A percentile compares a stretch with the other conserved stretches of the same genome.
phyloP scores from a whole-genome alignment of 2,888 invertebrate genomes.

The Drosophila silvestris region DNA sequence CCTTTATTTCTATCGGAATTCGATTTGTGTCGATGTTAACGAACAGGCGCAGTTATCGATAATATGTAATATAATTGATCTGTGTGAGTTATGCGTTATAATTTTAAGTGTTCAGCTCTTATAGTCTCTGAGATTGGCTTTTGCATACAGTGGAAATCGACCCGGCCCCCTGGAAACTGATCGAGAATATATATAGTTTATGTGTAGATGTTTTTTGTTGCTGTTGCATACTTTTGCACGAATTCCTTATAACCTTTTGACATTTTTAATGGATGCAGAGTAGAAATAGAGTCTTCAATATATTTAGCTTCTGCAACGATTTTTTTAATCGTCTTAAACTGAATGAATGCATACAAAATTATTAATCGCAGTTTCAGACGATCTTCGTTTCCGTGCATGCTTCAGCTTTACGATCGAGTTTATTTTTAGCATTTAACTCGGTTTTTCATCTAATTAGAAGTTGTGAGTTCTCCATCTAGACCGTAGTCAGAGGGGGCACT shows the following conservation, averaged over 20 bases:
- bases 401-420: constrained; percentile 4
- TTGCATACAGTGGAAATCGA: not conserved
- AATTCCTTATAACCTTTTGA: not conserved
- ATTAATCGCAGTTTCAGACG: not conserved
- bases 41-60: not conserved
- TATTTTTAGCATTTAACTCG: constrained; percentile 12
- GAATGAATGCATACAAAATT: not conserved
- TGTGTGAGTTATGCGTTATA: not conserved
- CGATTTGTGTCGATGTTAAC: not conserved
- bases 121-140: not conserved
- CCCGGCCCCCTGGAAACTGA: not conserved
- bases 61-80: too few relatives aligned
- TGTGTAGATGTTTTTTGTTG: not conserved
- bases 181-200: not conserved
- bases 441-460: constrained; percentile 59
- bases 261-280: not conserved
- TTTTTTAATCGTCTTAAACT: not conserved
- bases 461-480: constrained; percentile 31
- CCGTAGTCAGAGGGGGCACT: constrained; percentile 18
- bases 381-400: constrained; percentile 20
- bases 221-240: not conserved
- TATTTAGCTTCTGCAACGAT: not conserved
- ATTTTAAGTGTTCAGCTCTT: not conserved
- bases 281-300: not conserved
- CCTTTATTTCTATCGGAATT: not conserved